These are phyloP conservation scores for Euclidia mi DNA, from an alignment of 2,888 invertebrate genomes.

Conservation along the genomic window DNA sequence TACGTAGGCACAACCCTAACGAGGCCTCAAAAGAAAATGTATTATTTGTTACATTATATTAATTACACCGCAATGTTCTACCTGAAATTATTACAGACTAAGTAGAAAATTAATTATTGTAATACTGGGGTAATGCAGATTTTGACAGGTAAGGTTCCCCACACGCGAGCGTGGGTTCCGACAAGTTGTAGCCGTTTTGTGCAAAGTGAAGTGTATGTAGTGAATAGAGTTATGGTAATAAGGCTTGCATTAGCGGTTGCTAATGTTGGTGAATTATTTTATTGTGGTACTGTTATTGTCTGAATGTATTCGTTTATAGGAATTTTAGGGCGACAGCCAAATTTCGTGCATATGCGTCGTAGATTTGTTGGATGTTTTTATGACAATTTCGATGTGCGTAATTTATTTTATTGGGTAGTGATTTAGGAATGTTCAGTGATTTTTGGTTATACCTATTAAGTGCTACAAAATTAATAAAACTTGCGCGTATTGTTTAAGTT, in stretches of 20 bases:
- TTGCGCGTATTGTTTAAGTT: too few species aligned
- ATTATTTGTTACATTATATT: conserved; percentile 65
- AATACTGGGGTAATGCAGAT: conserved; percentile 55
- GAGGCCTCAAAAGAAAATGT: conserved; percentile 57
- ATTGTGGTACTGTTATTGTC: conserved; percentile 4
- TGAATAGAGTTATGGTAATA: conserved; percentile 7
- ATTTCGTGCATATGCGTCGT: too few species aligned
- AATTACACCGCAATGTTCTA: conserved; percentile 63
- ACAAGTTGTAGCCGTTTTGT: conserved; percentile 22
- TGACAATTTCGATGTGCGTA: too few species aligned
- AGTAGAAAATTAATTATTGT: conserved; percentile 62
- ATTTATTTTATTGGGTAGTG: too few species aligned
- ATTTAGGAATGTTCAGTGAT: too few species aligned
- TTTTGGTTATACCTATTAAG: too few species aligned
- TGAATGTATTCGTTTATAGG: conserved; percentile 1
- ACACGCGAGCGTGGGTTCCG: conserved; percentile 13
- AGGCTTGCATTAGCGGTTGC: conserved; percentile 15
- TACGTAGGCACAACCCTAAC: conserved; percentile 57
- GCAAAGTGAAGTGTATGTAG: conserved; percentile 17
- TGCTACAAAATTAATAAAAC: too few species aligned
- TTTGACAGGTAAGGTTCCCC: conserved; percentile 49
- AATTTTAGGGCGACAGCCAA: not conserved
- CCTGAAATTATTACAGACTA: conserved; percentile 58
- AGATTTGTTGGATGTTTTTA: too few species aligned
- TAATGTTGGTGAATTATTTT: conserved; percentile 7